Evolutionary conservation across 2,888 invertebrate genomes (phyloP).

Genomic region (Leucophenga montana): DNA sequence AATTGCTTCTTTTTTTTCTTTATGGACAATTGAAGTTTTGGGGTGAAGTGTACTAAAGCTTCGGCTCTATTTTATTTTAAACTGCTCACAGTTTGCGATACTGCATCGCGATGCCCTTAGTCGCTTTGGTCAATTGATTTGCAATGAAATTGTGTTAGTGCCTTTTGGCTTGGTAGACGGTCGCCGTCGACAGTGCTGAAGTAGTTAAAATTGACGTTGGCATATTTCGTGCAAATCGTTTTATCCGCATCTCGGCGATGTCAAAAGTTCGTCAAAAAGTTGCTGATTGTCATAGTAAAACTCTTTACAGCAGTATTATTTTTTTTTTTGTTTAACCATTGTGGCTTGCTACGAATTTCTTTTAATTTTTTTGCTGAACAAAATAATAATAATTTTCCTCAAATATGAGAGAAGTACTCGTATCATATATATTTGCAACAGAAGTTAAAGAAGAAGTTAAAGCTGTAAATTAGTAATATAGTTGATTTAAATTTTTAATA

Average conservation of each 20-base stretch:
- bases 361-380: neutral
- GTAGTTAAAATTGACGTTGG: neutral
- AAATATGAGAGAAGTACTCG: too few species aligned
- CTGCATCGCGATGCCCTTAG: slow-evolving; percentile 20
- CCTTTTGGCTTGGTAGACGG: neutral
- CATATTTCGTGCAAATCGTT: slow-evolving; percentile 29
- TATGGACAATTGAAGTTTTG: too few species aligned
- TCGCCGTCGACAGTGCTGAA: neutral
- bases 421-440: too few species aligned
- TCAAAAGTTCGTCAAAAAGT: slow-evolving; percentile 28
- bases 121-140: slow-evolving; percentile 24
- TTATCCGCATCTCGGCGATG: slow-evolving; percentile 25
- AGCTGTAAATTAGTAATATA: too few species aligned
- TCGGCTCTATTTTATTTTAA: neutral
- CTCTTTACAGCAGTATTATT: neutral
- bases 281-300: slow-evolving; percentile 13
- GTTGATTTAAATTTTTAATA: neutral
- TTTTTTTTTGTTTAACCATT: neutral
- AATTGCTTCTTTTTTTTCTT: too few species aligned
- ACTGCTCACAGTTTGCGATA: neutral
- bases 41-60: too few species aligned
- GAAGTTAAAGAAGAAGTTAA: too few species aligned
- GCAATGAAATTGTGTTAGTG: slow-evolving; percentile 15
- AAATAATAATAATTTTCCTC: too few species aligned
- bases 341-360: neutral